phyloP scores from a whole-genome alignment of 2,888 invertebrate genomes.

The Odontocerum albicorne region DNA sequence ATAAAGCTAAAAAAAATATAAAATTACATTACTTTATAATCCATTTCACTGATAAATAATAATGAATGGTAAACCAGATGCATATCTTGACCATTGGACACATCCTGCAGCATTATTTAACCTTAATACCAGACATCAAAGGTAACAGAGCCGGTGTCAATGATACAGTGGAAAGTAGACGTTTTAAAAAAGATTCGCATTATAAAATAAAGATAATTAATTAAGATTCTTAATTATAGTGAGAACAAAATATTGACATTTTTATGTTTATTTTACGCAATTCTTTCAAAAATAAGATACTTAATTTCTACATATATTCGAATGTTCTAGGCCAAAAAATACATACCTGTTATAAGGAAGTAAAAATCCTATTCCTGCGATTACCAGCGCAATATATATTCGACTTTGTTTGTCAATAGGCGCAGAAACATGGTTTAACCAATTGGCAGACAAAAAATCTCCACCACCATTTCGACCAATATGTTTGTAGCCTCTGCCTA shows the following conservation, averaged over 20 bases:
- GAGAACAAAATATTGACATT: not conserved
- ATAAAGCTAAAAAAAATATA: constrained; percentile 70
- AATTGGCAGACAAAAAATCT: constrained; percentile 50
- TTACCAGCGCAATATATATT: constrained; percentile 73
- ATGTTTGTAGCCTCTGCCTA: constrained; percentile 68
- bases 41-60: no score
- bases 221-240: no score
- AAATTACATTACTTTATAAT: no score
- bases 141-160: no score
- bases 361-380: constrained; percentile 88
- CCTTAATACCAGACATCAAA: no score
- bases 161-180: no score
- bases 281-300: not conserved
- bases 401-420: constrained; percentile 71
- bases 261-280: no score
- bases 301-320: constrained; percentile 1
- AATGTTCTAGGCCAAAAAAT: constrained; percentile 1
- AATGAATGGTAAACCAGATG: no score
- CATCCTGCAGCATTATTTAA: no score
- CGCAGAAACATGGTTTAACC: constrained; percentile 62
- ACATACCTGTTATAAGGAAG: constrained; percentile 91
- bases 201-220: no score
- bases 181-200: no score
- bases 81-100: no score
- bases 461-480: constrained; percentile 61